Evolutionary conservation across 30 jellyfish, hydroid and myxozoan species (phyloP).

Genomic region (Aurelia sp.): DNA sequence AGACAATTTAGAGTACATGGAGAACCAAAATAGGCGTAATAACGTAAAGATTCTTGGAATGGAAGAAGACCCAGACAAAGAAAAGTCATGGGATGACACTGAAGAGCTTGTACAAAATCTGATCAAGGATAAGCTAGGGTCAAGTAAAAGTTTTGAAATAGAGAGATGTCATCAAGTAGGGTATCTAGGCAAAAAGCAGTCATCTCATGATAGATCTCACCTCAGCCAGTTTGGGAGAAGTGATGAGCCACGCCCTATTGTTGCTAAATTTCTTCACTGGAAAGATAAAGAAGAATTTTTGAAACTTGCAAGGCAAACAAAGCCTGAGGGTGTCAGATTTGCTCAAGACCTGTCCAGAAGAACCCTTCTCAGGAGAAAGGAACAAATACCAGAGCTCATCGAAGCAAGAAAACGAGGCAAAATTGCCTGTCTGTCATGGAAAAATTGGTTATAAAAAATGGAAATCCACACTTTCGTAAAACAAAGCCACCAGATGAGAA

Average conservation of each 20-base stretch:
- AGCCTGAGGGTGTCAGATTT: too few species aligned
- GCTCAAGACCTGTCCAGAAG: not conserved
- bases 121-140: not conserved
- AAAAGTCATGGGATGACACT: too few species aligned
- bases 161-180: constrained; percentile 34
- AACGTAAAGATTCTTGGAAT: too few species aligned
- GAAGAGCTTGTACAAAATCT: too few species aligned
- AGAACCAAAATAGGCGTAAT: too few species aligned
- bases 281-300: not conserved
- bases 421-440: constrained; percentile 27
- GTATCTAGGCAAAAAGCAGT: not conserved
- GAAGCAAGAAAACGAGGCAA: constrained; percentile 33
- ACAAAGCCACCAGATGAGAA: constrained; percentile 24
- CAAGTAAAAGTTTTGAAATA: not conserved
- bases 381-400: constrained; percentile 5
- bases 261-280: constrained; percentile 27
- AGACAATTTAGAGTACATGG: too few species aligned
- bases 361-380: constrained; percentile 31
- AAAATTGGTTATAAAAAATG: not conserved
- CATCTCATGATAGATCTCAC: not conserved
- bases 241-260: constrained; percentile 25
- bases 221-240: not conserved
- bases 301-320: too few species aligned
- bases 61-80: too few species aligned
- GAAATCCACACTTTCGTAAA: not conserved